Evolutionary conservation across 2,113 vertebrate genomes (phyloP).

Genomic region (Phalacrocorax aristotelis): DNA sequence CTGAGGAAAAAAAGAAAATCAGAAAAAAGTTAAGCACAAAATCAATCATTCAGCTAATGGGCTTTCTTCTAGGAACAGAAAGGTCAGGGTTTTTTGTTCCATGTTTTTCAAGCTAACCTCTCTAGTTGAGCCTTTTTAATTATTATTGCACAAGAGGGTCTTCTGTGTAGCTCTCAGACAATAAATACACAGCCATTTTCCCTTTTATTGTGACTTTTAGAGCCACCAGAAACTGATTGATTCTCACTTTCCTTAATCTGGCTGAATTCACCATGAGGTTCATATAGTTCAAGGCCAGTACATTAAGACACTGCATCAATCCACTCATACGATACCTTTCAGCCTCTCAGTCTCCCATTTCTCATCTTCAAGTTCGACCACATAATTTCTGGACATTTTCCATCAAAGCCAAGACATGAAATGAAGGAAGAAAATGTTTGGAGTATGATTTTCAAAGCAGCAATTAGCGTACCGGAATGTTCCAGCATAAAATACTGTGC

Average conservation of each 20-base stretch:
- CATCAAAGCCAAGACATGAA: background rate
- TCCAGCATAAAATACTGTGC: background rate
- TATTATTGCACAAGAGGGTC: constrained; percentile 11
- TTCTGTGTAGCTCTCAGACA: background rate
- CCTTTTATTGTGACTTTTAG: constrained; percentile 47
- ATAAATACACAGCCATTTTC: constrained; percentile 29
- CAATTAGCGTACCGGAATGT: background rate
- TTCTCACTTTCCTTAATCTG: constrained; percentile 32
- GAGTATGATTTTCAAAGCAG: constrained; percentile 13
- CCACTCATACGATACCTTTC: background rate
- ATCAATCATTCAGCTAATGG: constrained; percentile 52
- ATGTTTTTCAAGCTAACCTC: constrained; percentile 28
- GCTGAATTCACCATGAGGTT: constrained; percentile 37
- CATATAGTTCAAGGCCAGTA: constrained; percentile 21
- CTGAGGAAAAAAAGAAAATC: background rate
- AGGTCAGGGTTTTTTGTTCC: background rate
- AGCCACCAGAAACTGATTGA: constrained; percentile 46
- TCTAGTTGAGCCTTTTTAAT: constrained; percentile 20
- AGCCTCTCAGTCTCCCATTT: background rate
- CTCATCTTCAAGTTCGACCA: background rate
- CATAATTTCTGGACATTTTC: background rate
- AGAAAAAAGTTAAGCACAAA: constrained; percentile 16
- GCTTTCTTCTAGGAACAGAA: constrained; percentile 37
- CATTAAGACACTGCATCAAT: constrained; percentile 49
- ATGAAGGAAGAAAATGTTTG: constrained; percentile 7